Evolutionary conservation across 2,888 invertebrate genomes (phyloP), one percentile per base, ranked within the genome.

Genomic region (Lingula anatina): DNA sequence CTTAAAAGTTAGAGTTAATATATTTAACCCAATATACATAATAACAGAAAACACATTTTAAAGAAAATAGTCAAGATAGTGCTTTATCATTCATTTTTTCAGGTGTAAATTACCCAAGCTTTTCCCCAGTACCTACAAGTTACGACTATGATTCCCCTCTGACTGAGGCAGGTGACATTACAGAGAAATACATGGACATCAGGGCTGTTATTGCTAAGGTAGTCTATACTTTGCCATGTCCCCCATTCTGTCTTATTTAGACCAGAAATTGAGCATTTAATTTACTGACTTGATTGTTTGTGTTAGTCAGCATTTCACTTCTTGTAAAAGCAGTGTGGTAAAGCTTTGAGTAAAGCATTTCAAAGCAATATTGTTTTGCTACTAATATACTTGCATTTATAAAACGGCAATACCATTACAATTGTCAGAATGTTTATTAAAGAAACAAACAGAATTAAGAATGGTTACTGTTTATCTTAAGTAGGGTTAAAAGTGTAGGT

Each of bases 101-200:
- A 65, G 64, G 62, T 47, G 66, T 66, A 9, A 65, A 67, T 47
- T 61, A 56, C 37, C 62, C 66, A 9, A 56, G 60, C 1, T 68
- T 56, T 44, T 47, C 54, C 27, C 57, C 66, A 4, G 60, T 60
- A 2, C 55, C 61, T 18, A 68, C 68, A n/a, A 59, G 59, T 1
- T 91, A 91, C 65, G 93, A 94, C 72, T 94, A 91, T 66, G 90
- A 92, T 70, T 87, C 92, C 1, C 92, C 92, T 0, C 77, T 94
- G 55, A 83, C 81, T 12, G 93, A 94, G 76, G 86, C 88, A 47
- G 93, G 93, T 1, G 91, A 92, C 78, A 86, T 87, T 1, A 90
- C 90, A 0, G 79, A 81, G 0, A 93, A 93, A 77, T 94, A 89
- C 77, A 83, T 51, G 26, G 61, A 60, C 7, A 56, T 67, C 31